Percentiles rank a stretch among this genome's conserved stretches.
These are phyloP conservation scores for Brachypodius melanocephalos DNA, from an alignment of 2,113 vertebrate species.

Conservation along the genomic window DNA sequence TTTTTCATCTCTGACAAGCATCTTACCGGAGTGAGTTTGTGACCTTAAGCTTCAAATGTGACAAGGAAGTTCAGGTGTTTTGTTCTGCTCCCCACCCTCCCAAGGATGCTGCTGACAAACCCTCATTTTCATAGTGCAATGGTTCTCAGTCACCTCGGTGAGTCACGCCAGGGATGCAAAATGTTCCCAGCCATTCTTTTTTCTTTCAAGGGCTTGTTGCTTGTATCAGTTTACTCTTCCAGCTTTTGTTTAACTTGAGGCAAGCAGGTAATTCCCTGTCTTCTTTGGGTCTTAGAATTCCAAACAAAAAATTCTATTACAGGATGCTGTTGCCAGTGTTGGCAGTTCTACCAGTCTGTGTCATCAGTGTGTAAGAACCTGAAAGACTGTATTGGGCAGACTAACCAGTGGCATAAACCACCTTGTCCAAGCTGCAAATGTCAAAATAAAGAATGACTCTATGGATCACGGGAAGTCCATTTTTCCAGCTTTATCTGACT, in stretches of 20 bases:
- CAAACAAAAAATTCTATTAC: background rate
- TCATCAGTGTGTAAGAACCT: background rate
- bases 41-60: background rate
- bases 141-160: background rate
- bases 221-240: background rate
- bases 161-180: background rate
- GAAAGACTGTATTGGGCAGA: background rate
- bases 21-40: background rate
- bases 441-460: background rate
- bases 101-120: background rate
- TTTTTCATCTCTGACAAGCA: background rate
- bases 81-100: background rate
- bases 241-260: background rate
- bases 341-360: background rate
- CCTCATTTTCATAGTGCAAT: background rate
- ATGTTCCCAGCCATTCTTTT: background rate
- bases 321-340: background rate
- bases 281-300: background rate
- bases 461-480: background rate
- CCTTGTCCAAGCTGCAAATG: background rate
- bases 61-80: background rate
- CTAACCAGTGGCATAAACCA: background rate
- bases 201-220: background rate
- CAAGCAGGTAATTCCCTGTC: background rate
- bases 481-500: background rate